Percentiles rank a stretch among this genome's conserved stretches.
Evolutionary conservation across 2,797 vertebrate genomes (phyloP).

Genomic region (Hyperoplus lanceolatus): DNA sequence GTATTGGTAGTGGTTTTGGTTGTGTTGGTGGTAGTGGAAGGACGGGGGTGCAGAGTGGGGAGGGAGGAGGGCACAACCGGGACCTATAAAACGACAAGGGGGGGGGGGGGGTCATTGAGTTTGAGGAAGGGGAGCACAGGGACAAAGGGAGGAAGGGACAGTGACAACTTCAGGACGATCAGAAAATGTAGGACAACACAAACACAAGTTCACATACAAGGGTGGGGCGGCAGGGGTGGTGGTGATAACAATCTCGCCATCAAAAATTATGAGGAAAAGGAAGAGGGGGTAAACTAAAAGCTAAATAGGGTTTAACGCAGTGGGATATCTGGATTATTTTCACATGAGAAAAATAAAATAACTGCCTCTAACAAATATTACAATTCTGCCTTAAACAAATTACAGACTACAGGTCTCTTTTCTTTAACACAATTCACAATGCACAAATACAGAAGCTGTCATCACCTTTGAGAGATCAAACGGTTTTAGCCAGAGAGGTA

Average conservation of each 20-base stretch:
- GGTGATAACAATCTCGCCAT: not conserved
- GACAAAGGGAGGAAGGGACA: conserved; percentile 30
- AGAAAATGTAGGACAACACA: conserved; percentile 60
- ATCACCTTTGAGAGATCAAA: conserved; percentile 18
- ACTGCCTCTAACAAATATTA: not conserved
- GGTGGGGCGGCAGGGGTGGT: conserved; percentile 16
- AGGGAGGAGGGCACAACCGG: conserved; percentile 82
- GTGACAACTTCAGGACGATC: conserved; percentile 51
- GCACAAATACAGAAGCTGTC: conserved; percentile 12
- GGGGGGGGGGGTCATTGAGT: conserved; percentile 70
- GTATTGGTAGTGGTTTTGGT: conserved; percentile 77
- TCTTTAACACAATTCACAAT: not conserved
- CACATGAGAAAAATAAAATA: not conserved
- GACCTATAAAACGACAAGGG: conserved; percentile 83
- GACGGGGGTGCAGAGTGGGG: conserved; percentile 82
- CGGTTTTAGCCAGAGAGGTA: not conserved
- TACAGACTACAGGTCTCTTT: not conserved
- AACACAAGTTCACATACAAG: conserved; percentile 41
- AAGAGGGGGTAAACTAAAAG: conserved; percentile 3
- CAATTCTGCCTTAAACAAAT: not conserved
- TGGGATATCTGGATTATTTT: not conserved
- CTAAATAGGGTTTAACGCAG: conserved; percentile 1
- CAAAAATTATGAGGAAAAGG: not conserved
- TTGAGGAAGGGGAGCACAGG: conserved; percentile 63
- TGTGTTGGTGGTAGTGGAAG: conserved; percentile 75